Conservation (phyloP, 2,888 invertebrate species). For the Lasioglossum zephyrum region DNA sequence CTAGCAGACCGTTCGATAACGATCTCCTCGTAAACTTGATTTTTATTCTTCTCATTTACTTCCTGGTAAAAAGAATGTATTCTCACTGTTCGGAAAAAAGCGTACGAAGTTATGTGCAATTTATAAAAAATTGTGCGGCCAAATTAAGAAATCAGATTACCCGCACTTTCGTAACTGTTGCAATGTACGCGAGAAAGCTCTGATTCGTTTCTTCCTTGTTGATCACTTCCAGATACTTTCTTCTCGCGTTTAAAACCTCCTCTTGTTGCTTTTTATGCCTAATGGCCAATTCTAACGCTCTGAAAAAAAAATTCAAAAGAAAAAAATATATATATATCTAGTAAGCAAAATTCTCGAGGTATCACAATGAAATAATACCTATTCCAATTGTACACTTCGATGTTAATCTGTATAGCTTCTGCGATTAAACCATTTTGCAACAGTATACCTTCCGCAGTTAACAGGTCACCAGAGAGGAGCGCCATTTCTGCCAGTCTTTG, state of each 20-base stretch:
- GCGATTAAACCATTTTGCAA: constrained; percentile 89
- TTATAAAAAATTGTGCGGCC: constrained; percentile 14
- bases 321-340: background rate
- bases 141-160: constrained; percentile 37
- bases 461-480: constrained; percentile 88
- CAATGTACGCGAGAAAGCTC: constrained; percentile 80
- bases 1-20: background rate
- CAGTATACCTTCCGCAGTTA: constrained; percentile 90
- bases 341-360: no score
- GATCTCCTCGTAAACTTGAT: constrained; percentile 44
- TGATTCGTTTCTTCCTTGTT: constrained; percentile 87
- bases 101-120: constrained; percentile 33
- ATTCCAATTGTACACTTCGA: constrained; percentile 90
- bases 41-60: constrained; percentile 4
- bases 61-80: constrained; percentile 50
- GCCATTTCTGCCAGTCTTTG: constrained; percentile 89
- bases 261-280: constrained; percentile 91
- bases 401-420: constrained; percentile 90
- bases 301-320: constrained; percentile 72
- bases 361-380: constrained; percentile 84
- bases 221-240: constrained; percentile 87
- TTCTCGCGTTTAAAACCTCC: constrained; percentile 89
- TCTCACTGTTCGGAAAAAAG: constrained; percentile 39
- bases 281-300: constrained; percentile 90
- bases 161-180: constrained; percentile 53